Evolutionary conservation across 92 coral and sea anemone genomes (phyloP).

Genomic region (Phenganax subtilis): DNA sequence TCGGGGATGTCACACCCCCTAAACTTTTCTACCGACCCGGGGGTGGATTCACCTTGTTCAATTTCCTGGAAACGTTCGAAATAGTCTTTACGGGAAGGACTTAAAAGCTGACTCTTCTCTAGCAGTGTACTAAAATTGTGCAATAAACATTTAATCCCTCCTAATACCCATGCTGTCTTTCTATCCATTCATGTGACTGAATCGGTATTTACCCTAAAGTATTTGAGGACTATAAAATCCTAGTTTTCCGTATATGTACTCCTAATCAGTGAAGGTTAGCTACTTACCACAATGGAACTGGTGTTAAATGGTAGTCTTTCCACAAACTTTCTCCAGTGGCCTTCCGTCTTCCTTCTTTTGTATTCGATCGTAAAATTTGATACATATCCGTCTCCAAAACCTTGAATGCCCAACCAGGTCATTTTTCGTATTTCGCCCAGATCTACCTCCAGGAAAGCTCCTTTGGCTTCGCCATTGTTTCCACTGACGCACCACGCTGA

Average conservation of each 20-base stretch:
- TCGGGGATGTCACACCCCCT: no score
- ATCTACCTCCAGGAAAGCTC: slow-evolving; percentile 29
- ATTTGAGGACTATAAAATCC: neutral
- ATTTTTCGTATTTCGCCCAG: slow-evolving; percentile 21
- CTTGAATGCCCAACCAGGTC: slow-evolving; percentile 19
- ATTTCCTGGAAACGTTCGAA: no score
- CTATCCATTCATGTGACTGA: no score
- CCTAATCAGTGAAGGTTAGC: neutral
- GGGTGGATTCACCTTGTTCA: no score
- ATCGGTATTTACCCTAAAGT: no score
- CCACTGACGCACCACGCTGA: slow-evolving; percentile 65
- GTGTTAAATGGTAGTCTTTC: slow-evolving; percentile 32
- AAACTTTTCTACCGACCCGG: no score
- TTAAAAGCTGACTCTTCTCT: no score
- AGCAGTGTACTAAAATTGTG: no score
- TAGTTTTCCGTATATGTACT: neutral
- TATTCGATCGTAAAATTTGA: slow-evolving; percentile 28
- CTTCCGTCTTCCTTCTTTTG: slow-evolving; percentile 12
- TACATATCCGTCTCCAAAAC: slow-evolving; percentile 20
- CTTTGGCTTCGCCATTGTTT: slow-evolving; percentile 32
- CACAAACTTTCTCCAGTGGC: slow-evolving; percentile 10
- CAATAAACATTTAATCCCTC: no score
- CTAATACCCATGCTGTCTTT: no score
- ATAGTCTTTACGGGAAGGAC: no score
- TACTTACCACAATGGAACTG: slow-evolving; percentile 23